Conservation (phyloP, 2,888 invertebrate genomes). For the Mythimna albipuncta region DNA sequence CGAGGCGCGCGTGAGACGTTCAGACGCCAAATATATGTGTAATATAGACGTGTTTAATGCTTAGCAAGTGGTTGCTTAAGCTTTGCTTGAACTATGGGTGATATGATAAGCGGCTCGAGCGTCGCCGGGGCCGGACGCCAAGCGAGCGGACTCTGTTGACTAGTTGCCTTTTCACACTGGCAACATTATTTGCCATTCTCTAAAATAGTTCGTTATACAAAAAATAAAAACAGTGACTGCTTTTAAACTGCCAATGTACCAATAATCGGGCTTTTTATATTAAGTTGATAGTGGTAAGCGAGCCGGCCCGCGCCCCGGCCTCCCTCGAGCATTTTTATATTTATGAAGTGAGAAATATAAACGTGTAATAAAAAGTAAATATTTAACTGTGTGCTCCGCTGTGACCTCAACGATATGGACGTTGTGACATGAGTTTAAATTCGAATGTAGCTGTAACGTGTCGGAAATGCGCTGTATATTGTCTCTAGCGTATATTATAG, state of each 20-base stretch:
- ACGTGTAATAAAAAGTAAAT: conserved; percentile 53
- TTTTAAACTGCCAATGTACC: conserved; percentile 15
- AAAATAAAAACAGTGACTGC: neutral
- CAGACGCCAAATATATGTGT: conserved; percentile 59
- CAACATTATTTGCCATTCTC: neutral
- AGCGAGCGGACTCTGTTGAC: neutral
- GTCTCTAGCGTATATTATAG: conserved; percentile 79
- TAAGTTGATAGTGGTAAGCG: conserved; percentile 23
- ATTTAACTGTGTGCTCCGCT: conserved; percentile 71
- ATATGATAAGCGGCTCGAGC: conserved; percentile 36
- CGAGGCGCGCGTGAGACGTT: conserved; percentile 49
- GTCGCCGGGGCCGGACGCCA: conserved; percentile 11
- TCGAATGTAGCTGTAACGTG: conserved; percentile 77
- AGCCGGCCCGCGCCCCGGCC: conserved; percentile 20
- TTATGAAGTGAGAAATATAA: conserved; percentile 61
- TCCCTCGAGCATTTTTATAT: conserved; percentile 56
- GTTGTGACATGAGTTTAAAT: conserved; percentile 74
- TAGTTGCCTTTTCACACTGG: neutral
- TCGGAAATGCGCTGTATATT: conserved; percentile 80
- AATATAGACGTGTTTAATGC: conserved; percentile 58
- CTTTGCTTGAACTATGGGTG: conserved; percentile 61
- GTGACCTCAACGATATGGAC: conserved; percentile 76
- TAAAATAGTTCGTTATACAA: neutral
- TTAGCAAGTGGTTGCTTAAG: conserved; percentile 63
- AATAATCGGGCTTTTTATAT: conserved; percentile 25